These are phyloP conservation scores for Dorcus parallelipipedus DNA, from an alignment of 2,888 invertebrate genomes.

Conservation along the genomic window DNA sequence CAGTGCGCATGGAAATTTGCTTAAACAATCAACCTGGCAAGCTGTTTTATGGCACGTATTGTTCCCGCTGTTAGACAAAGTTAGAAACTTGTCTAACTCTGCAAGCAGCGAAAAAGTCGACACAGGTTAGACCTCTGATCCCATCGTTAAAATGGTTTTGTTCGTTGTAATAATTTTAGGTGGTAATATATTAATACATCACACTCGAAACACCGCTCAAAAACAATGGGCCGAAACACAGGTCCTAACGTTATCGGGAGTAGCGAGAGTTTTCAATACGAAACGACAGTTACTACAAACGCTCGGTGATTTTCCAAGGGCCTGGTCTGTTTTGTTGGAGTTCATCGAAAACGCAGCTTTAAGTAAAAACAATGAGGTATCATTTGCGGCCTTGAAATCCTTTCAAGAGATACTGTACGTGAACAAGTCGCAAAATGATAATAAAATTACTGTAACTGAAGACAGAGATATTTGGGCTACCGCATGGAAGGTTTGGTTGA, in stretches of 20 bases:
- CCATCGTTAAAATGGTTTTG: no score
- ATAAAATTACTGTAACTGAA: conserved; percentile 42
- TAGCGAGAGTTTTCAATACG: conserved; percentile 89
- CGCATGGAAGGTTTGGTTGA: conserved; percentile 85
- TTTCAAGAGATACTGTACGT: conserved; percentile 90
- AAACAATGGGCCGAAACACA: conserved; percentile 99
- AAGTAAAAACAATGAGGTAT: conserved; percentile 92
- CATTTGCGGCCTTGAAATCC: conserved; percentile 92
- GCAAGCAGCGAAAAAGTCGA: conserved; percentile 80
- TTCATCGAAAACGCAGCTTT: conserved; percentile 92
- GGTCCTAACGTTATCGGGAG: conserved; percentile 85
- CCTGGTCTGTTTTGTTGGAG: conserved; percentile 90
- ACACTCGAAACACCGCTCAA: conserved; percentile 96
- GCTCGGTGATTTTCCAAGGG: conserved; percentile 86
- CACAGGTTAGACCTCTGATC: conserved; percentile 50
- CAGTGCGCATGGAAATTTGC: conserved; percentile 87
- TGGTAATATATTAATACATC: conserved; percentile 94
- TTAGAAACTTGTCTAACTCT: conserved; percentile 69
- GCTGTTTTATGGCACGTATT: conserved; percentile 93
- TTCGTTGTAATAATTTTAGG: conserved; percentile 37
- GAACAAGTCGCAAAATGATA: conserved; percentile 54
- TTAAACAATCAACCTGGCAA: conserved; percentile 89
- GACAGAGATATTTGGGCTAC: conserved; percentile 65
- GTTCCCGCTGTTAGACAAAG: conserved; percentile 92
- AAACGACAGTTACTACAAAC: conserved; percentile 80